phyloP scores from a whole-genome alignment of 2,888 invertebrate genomes.

The Lasioglossum leucozonium region DNA sequence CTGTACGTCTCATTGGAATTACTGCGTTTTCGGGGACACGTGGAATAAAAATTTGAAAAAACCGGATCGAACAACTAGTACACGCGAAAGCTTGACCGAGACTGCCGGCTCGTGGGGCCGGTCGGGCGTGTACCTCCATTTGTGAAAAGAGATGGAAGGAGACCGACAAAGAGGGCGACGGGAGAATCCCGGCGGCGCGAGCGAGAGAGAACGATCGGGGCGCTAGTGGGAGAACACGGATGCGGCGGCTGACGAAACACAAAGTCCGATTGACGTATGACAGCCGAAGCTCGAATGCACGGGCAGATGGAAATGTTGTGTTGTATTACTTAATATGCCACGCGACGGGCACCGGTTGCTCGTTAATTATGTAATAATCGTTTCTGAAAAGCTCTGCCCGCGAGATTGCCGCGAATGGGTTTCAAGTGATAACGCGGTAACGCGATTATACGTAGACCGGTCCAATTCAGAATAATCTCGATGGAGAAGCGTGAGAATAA shows the following conservation, averaged over 20 bases:
- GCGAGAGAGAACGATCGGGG: slow-evolving; percentile 2
- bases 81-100: slow-evolving; percentile 27
- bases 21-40: not conserved
- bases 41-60: slow-evolving; percentile 19
- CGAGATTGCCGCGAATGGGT: not conserved
- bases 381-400: not conserved
- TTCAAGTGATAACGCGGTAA: not conserved
- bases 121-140: slow-evolving; percentile 42
- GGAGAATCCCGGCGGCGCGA: not conserved
- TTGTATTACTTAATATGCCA: slow-evolving; percentile 21
- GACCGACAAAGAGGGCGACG: not conserved
- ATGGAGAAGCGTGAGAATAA: no score
- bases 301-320: not conserved
- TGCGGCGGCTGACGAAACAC: slow-evolving; percentile 67
- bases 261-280: slow-evolving; percentile 57
- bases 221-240: slow-evolving; percentile 38
- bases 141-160: slow-evolving; percentile 21
- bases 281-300: not conserved
- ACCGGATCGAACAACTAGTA: not conserved
- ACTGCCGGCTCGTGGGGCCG: slow-evolving; percentile 43
- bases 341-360: not conserved
- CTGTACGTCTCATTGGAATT: slow-evolving; percentile 33
- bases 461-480: not conserved
- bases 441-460: no score
- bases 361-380: slow-evolving; percentile 11